Conservation (phyloP, 2,888 invertebrate species). For the Netelia inedita region DNA sequence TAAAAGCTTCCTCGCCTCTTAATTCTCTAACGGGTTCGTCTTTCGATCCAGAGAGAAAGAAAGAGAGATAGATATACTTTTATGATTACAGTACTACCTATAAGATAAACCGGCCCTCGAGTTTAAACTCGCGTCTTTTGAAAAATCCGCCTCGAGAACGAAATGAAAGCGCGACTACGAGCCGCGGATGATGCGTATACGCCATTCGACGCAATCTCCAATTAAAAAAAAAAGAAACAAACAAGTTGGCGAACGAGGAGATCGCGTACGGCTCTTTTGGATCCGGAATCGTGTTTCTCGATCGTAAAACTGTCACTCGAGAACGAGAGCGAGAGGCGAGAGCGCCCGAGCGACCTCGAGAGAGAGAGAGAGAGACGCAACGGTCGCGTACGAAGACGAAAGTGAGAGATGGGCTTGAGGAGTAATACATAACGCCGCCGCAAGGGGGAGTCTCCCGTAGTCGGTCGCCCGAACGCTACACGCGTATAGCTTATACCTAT, state of each 20-base stretch:
- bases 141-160: no score
- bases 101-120: no score
- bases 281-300: slow-evolving; percentile 54
- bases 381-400: slow-evolving; percentile 58
- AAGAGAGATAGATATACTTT: no score
- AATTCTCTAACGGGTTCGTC: no score
- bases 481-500: neutral
- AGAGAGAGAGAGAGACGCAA: slow-evolving; percentile 25
- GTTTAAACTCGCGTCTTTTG: no score
- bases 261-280: slow-evolving; percentile 8
- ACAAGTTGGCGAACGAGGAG: neutral
- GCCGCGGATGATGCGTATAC: neutral
- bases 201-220: neutral
- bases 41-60: no score
- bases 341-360: slow-evolving; percentile 48
- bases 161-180: no score
- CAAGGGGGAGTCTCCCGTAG: slow-evolving; percentile 14
- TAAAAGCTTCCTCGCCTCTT: neutral
- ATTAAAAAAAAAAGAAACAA: neutral
- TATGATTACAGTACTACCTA: no score
- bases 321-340: neutral
- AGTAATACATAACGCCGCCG: neutral
- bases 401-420: slow-evolving; percentile 62
- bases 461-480: neutral
- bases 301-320: slow-evolving; percentile 63